These are phyloP conservation scores for Petrocephalus microphthalmus DNA, from an alignment of 2,113 vertebrate genomes.

Conservation along the genomic window DNA sequence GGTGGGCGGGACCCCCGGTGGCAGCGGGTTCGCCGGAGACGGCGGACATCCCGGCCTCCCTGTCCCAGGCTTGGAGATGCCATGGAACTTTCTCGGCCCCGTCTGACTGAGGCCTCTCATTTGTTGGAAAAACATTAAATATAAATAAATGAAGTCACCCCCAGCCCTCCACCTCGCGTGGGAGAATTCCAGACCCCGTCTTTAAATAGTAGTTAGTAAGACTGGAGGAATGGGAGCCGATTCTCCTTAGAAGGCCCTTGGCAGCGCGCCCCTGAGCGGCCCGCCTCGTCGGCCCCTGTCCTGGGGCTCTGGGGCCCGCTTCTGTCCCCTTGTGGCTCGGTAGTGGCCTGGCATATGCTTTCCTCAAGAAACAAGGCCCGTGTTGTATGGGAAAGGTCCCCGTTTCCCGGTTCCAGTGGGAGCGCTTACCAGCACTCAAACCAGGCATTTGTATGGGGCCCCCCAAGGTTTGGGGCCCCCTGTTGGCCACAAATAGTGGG, in stretches of 20 bases:
- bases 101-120: constrained; percentile 55
- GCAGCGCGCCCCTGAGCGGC: constrained; percentile 10
- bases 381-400: background rate
- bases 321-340: background rate
- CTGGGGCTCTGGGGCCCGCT: background rate
- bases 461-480: background rate
- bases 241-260: constrained; percentile 65
- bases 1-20: background rate
- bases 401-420: background rate
- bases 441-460: background rate
- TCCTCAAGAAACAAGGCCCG: too few species aligned
- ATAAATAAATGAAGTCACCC: constrained; percentile 70
- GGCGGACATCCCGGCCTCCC: constrained; percentile 9
- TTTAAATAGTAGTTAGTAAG: constrained; percentile 59
- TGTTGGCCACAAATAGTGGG: background rate
- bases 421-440: background rate
- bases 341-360: background rate
- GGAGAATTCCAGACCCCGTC: constrained; percentile 57
- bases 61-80: constrained; percentile 39
- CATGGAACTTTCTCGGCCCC: constrained; percentile 51
- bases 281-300: constrained; percentile 18
- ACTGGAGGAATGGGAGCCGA: constrained; percentile 54
- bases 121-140: constrained; percentile 57
- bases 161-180: constrained; percentile 46
- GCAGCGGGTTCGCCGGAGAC: too few species aligned